Percentiles rank a stretch among this genome's conserved stretches.
phyloP scores from a whole-genome alignment of 2,888 invertebrate species.

The Tillus elongatus region DNA sequence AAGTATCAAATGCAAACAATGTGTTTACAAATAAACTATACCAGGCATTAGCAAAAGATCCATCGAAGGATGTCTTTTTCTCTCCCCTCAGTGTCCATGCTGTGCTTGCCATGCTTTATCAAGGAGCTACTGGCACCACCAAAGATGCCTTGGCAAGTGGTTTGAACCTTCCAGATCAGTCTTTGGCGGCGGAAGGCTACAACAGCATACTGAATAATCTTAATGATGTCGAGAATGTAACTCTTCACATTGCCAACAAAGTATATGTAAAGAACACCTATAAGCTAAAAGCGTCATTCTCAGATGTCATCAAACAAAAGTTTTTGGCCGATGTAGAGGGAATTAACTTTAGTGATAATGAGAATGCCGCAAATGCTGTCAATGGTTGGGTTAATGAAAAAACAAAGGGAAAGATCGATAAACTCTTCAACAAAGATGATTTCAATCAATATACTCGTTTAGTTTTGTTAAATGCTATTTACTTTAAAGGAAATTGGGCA shows the following conservation, averaged over 20 bases:
- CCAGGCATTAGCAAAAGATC: conserved; percentile 24
- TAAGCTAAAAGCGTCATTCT: conserved; percentile 47
- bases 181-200: conserved; percentile 27
- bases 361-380: conserved; percentile 49
- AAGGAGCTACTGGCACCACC: conserved; percentile 36
- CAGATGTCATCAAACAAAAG: conserved; percentile 48
- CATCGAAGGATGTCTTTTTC: conserved; percentile 39
- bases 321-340: conserved; percentile 57
- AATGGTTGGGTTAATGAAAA: conserved; percentile 73
- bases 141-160: conserved; percentile 29
- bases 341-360: conserved; percentile 51
- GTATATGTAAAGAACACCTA: conserved; percentile 50
- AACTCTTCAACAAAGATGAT: conserved; percentile 56
- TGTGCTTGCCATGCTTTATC: conserved; percentile 37
- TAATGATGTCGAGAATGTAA: conserved; percentile 43
- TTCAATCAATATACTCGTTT: conserved; percentile 51
- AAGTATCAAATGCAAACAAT: conserved; percentile 28
- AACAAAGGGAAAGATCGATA: conserved; percentile 73
- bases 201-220: conserved; percentile 29
- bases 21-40: conserved; percentile 31
- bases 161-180: conserved; percentile 27
- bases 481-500: conserved; percentile 73
- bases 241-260: conserved; percentile 62
- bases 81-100: conserved; percentile 41
- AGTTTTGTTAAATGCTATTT: conserved; percentile 75